These are phyloP conservation scores for Rafetus swinhoei DNA, from an alignment of 2,113 vertebrate genomes.

Conservation along the genomic window DNA sequence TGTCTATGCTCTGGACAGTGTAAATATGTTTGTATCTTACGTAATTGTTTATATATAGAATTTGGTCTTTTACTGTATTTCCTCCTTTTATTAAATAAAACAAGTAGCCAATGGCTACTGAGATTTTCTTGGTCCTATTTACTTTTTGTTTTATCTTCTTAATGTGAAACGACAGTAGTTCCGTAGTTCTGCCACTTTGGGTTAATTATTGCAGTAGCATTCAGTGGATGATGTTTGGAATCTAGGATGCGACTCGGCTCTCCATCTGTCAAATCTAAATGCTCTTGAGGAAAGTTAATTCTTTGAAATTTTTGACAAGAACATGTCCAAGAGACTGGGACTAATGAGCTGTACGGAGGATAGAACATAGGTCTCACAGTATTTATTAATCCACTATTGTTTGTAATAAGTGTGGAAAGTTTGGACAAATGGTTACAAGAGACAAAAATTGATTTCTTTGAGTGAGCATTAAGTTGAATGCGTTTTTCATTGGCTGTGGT, in stretches of 20 bases:
- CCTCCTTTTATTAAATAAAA: background rate
- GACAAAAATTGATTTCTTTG: background rate
- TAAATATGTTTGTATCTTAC: background rate
- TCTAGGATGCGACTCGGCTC: background rate
- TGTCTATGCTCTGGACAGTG: accelerated
- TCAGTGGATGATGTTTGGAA: background rate
- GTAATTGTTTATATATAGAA: accelerated
- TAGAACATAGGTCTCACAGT: background rate
- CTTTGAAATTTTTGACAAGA: background rate
- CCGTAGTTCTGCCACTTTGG: background rate
- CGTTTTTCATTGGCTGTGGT: background rate
- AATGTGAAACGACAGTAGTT: background rate
- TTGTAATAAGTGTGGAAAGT: background rate
- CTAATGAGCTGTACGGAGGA: background rate
- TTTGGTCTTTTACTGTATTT: background rate
- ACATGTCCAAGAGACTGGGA: background rate
- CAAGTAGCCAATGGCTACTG: background rate
- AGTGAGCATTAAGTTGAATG: background rate
- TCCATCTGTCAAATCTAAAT: background rate
- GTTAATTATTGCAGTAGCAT: background rate
- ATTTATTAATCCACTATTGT: background rate
- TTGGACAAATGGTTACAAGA: background rate
- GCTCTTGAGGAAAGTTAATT: background rate
- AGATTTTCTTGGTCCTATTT: background rate
- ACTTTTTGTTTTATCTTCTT: background rate